Conservation (phyloP, 2,797 vertebrate species). For the Mionectes olivaceus region DNA sequence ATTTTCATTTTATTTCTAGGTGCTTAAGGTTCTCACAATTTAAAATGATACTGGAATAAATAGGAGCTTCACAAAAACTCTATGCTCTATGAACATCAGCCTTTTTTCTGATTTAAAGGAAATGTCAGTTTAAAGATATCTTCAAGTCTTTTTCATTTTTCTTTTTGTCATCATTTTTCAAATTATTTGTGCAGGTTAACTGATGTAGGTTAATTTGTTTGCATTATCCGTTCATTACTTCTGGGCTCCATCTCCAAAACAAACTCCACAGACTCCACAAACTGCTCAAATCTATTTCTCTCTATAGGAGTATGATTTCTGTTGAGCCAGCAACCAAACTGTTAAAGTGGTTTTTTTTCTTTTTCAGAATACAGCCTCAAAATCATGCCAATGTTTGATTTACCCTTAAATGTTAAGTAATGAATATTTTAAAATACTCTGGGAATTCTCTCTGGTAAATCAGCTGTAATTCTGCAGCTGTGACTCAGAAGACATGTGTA, state of each 20-base stretch:
- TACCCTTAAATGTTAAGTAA: background rate
- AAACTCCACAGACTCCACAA: background rate
- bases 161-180: background rate
- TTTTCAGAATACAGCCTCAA: background rate
- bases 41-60: background rate
- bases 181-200: background rate
- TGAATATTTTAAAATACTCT: slow-evolving; percentile 16
- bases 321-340: background rate
- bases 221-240: background rate
- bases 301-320: background rate
- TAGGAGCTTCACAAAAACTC: background rate
- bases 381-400: background rate
- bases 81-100: background rate
- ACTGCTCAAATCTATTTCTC: background rate
- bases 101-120: background rate
- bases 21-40: background rate
- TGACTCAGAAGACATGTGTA: background rate
- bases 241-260: background rate
- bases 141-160: background rate
- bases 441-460: background rate
- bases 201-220: background rate
- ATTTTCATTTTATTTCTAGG: slow-evolving; percentile 5
- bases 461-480: slow-evolving; percentile 10
- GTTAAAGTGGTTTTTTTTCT: background rate
- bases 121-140: background rate